Evolutionary conservation across 2,888 invertebrate species (phyloP).

Genomic region (Conops quadrifasciatus): DNA sequence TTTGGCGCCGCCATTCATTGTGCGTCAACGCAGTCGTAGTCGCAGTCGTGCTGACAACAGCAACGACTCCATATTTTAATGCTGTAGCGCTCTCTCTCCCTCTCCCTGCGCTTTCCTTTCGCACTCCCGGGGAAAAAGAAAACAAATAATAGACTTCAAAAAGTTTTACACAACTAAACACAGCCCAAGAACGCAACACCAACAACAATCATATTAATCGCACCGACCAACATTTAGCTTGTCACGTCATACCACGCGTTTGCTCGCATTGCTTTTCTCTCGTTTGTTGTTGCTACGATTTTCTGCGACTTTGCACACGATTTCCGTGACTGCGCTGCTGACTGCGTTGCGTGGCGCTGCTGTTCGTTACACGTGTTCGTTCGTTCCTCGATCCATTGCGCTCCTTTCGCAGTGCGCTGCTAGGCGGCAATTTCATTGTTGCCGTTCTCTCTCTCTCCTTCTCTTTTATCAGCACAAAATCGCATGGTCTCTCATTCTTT

Average conservation of each 20-base stretch:
- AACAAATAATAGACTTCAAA: neutral
- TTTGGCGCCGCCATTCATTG: constrained; percentile 25
- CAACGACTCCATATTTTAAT: neutral
- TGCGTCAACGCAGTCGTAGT: constrained; percentile 5
- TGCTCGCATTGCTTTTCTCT: neutral
- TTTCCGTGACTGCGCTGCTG: neutral
- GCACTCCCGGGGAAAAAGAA: neutral
- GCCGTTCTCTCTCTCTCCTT: neutral
- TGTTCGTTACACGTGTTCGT: constrained; percentile 55
- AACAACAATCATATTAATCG: neutral
- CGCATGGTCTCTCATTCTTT: neutral
- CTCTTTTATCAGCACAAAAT: constrained; percentile 11
- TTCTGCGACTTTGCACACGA: constrained; percentile 22
- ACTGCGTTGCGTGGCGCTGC: constrained; percentile 35
- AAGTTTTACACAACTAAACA: neutral
- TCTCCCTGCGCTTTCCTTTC: neutral
- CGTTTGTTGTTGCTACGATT: constrained; percentile 16
- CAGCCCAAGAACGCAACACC: neutral
- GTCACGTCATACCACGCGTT: constrained; percentile 3
- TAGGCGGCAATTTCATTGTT: constrained; percentile 23
- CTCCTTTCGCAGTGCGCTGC: constrained; percentile 36
- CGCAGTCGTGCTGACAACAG: neutral
- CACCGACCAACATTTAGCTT: neutral
- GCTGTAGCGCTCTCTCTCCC: neutral
- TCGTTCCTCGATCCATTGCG: constrained; percentile 45